phyloP scores from a whole-genome alignment of 2,797 vertebrate genomes.

The Aldrovandia affinis region DNA sequence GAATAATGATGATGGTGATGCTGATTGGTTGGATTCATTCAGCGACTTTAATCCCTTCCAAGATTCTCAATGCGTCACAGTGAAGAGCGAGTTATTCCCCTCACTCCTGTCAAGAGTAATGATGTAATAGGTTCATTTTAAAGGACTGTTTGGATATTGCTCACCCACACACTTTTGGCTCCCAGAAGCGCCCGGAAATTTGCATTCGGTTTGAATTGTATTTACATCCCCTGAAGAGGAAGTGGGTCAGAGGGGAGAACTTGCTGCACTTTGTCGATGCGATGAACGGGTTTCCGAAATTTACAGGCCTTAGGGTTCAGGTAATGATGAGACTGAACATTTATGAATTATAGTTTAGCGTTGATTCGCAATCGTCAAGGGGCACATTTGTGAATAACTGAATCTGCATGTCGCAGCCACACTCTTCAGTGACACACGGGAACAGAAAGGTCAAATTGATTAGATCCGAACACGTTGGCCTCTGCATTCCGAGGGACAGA shows the following conservation, averaged over 20 bases:
- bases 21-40: background rate
- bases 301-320: background rate
- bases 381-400: background rate
- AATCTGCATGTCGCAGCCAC: background rate
- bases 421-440: background rate
- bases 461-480: too few species aligned
- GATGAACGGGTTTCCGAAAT: background rate
- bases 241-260: background rate
- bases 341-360: background rate
- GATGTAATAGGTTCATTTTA: background rate
- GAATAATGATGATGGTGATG: background rate
- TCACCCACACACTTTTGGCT: slow-evolving; percentile 3
- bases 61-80: background rate
- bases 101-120: background rate
- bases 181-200: background rate
- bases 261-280: background rate
- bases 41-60: background rate
- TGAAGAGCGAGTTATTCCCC: background rate
- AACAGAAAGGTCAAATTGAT: background rate
- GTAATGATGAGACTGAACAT: background rate
- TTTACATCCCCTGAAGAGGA: slow-evolving; percentile 32
- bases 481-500: background rate
- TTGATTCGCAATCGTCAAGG: background rate
- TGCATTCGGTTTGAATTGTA: slow-evolving; percentile 31
- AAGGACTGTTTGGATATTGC: slow-evolving; percentile 28